These are phyloP conservation scores for Rhinolophus sinicus DNA, from an alignment of 2,113 vertebrate species.

Conservation along the genomic window DNA sequence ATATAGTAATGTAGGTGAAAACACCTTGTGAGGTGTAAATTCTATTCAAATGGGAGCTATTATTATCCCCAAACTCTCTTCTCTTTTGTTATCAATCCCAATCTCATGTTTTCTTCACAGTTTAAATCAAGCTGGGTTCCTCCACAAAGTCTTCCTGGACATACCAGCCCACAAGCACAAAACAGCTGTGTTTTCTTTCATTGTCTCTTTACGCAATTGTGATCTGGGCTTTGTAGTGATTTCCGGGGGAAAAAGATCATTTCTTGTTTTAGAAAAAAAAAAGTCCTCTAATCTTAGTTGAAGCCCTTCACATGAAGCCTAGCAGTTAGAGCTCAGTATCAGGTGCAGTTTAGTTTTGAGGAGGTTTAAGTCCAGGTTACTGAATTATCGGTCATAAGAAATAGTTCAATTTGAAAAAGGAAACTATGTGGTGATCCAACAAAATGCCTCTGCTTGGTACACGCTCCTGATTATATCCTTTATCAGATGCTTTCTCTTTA, in stretches of 20 bases:
- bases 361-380: not conserved
- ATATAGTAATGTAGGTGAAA: not conserved
- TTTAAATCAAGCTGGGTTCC: conserved; percentile 14
- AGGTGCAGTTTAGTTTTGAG: not conserved
- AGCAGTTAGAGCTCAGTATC: not conserved
- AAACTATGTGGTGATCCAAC: not conserved
- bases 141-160: not conserved
- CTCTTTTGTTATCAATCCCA: not conserved
- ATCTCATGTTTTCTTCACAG: not conserved
- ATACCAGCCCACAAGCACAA: not conserved
- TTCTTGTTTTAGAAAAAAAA: not conserved
- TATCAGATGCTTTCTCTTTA: not conserved
- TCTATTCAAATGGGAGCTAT: not conserved
- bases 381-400: conserved; percentile 1
- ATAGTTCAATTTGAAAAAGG: not conserved
- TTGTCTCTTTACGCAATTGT: not conserved
- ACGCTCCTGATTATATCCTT: not conserved
- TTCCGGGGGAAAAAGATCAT: not conserved
- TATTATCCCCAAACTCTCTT: not conserved
- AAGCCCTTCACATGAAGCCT: not conserved
- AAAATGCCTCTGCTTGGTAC: not conserved
- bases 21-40: not conserved
- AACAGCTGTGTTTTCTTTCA: not conserved
- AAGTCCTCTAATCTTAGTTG: not conserved
- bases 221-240: not conserved